phyloP scores from a whole-genome alignment of 2,888 invertebrate genomes.

The Lutraria lutraria region DNA sequence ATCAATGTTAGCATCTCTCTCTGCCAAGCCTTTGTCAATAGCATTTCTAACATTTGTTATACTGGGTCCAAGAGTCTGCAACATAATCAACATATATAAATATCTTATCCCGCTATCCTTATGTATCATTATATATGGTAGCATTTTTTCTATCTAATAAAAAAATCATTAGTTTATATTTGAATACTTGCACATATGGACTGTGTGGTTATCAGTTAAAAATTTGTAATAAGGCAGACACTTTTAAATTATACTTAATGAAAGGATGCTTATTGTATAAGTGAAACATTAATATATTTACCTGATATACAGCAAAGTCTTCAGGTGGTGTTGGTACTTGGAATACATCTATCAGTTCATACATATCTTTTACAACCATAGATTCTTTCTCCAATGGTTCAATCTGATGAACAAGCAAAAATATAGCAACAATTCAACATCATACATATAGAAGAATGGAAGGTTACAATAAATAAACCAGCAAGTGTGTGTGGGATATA shows the following conservation, averaged over 20 bases:
- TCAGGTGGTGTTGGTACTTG: constrained; percentile 91
- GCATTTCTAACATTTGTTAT: constrained; percentile 89
- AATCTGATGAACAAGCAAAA: constrained; percentile 87
- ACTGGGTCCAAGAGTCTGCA: constrained; percentile 85
- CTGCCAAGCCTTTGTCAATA: constrained; percentile 91
- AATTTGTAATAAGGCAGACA: too few species aligned
- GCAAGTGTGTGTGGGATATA: too few species aligned
- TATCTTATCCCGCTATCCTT: too few species aligned
- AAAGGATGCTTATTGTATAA: too few species aligned
- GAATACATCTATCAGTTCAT: constrained; percentile 94
- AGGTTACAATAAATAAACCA: too few species aligned
- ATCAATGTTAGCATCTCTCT: constrained; percentile 90
- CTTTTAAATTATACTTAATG: too few species aligned
- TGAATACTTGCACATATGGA: too few species aligned
- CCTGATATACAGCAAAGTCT: constrained; percentile 88
- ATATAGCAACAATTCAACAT: neutral
- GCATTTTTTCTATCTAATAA: too few species aligned
- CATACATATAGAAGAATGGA: neutral
- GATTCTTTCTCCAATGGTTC: constrained; percentile 91
- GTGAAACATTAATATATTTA: constrained; percentile 41
- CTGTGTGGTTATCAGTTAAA: too few species aligned
- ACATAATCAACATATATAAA: neutral
- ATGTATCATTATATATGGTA: too few species aligned
- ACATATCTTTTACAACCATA: constrained; percentile 93
- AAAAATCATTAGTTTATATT: too few species aligned